Percentiles rank a stretch among this genome's conserved stretches.
These are phyloP conservation scores for Cenopis cana DNA, from an alignment of 2,888 invertebrate genomes.

Conservation along the genomic window DNA sequence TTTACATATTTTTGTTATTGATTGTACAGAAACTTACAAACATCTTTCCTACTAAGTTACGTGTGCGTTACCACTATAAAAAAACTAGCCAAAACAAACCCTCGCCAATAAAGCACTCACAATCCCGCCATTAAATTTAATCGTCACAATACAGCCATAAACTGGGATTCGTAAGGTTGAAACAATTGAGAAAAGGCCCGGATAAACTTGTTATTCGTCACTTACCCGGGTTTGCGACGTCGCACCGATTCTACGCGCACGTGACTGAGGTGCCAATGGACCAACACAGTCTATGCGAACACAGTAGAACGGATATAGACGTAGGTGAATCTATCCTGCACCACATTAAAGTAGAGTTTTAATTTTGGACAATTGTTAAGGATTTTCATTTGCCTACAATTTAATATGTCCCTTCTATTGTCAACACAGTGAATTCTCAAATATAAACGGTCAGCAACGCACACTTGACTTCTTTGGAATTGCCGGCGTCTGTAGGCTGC, in stretches of 20 bases:
- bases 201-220: slow-evolving; percentile 45
- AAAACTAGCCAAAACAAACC: not conserved
- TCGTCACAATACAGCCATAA: slow-evolving; percentile 27
- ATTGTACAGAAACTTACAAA: not conserved
- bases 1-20: too few species aligned
- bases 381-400: too few species aligned
- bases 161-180: slow-evolving; percentile 39
- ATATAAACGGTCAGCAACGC: too few species aligned
- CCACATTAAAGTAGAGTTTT: too few species aligned
- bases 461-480: too few species aligned
- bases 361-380: too few species aligned
- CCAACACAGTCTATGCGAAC: not conserved
- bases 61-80: not conserved
- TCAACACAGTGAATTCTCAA: too few species aligned
- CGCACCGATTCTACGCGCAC: slow-evolving; percentile 38
- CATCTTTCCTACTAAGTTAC: not conserved
- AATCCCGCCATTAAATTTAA: slow-evolving; percentile 34
- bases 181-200: slow-evolving; percentile 43
- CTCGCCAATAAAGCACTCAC: slow-evolving; percentile 18
- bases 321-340: not conserved
- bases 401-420: too few species aligned
- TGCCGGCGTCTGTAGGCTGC: too few species aligned
- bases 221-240: slow-evolving; percentile 42
- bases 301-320: slow-evolving; percentile 22
- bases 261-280: slow-evolving; percentile 34